Evolutionary conservation across 2,113 vertebrate species (phyloP).

Genomic region (Pelecanus crispus): DNA sequence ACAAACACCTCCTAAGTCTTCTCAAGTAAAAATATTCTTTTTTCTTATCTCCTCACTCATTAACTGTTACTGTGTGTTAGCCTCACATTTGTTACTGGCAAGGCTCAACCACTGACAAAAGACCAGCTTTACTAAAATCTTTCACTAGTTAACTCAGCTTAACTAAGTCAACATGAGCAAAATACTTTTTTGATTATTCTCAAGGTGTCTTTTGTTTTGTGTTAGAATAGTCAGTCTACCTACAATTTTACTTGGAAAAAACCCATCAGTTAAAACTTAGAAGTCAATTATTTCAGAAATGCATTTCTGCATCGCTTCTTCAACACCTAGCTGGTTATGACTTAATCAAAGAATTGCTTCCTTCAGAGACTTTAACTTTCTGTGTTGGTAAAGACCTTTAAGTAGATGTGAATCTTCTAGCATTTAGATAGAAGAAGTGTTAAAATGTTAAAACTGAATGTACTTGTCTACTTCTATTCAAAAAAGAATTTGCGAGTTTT

Average conservation of each 20-base stretch:
- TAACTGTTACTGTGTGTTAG: neutral
- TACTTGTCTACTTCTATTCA: neutral
- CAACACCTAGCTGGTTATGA: neutral
- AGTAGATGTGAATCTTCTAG: neutral
- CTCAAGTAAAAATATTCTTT: neutral
- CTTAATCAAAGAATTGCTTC: neutral
- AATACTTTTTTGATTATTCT: neutral
- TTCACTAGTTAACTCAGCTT: neutral
- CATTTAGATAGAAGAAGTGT: neutral
- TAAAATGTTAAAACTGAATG: constrained; percentile 20
- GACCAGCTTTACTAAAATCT: neutral
- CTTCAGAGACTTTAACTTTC: neutral
- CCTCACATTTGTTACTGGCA: neutral
- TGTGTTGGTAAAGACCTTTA: constrained; percentile 1
- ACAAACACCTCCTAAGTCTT: neutral
- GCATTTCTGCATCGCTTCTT: neutral
- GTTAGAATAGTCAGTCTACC: neutral
- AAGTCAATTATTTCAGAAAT: neutral
- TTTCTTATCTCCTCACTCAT: neutral
- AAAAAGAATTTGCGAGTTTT: neutral
- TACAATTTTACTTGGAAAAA: neutral
- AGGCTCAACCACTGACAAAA: neutral
- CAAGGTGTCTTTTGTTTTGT: neutral
- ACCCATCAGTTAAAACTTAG: neutral
- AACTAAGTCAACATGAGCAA: neutral